phyloP scores from a whole-genome alignment of 2,888 invertebrate genomes.

The Tyria jacobaeae region DNA sequence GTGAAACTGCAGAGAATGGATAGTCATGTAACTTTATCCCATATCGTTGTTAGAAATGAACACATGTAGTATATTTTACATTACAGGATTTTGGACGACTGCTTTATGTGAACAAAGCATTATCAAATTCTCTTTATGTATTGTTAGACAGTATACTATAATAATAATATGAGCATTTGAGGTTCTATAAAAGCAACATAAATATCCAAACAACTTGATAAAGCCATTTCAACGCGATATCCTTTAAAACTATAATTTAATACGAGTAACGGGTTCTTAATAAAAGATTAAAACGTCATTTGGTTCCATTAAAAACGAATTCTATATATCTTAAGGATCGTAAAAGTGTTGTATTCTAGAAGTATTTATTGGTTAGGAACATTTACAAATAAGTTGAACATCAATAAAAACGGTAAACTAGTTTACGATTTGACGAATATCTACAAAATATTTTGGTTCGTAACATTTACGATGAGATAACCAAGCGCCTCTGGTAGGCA shows the following conservation, averaged over 20 bases:
- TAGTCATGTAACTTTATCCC: no score
- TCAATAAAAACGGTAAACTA: constrained; percentile 65
- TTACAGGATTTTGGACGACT: neutral
- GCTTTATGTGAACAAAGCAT: neutral
- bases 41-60: no score
- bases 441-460: constrained; percentile 54
- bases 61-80: no score
- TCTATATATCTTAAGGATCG: constrained; percentile 53
- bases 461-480: constrained; percentile 52
- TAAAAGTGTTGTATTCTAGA: constrained; percentile 56
- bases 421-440: constrained; percentile 69
- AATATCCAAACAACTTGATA: constrained; percentile 29
- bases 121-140: neutral
- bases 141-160: constrained; percentile 1
- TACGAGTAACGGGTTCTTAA: constrained; percentile 47
- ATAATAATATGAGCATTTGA: constrained; percentile 33
- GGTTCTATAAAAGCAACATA: constrained; percentile 36
- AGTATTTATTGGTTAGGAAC: constrained; percentile 60
- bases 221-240: constrained; percentile 39
- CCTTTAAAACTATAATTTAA: constrained; percentile 38
- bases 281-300: constrained; percentile 58
- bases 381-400: constrained; percentile 69
- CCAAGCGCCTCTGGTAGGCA: constrained; percentile 44
- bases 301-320: constrained; percentile 59
- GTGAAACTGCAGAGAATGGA: no score